Evolutionary conservation across 2,113 vertebrate genomes (phyloP).

Genomic region (Labeo rohita): DNA sequence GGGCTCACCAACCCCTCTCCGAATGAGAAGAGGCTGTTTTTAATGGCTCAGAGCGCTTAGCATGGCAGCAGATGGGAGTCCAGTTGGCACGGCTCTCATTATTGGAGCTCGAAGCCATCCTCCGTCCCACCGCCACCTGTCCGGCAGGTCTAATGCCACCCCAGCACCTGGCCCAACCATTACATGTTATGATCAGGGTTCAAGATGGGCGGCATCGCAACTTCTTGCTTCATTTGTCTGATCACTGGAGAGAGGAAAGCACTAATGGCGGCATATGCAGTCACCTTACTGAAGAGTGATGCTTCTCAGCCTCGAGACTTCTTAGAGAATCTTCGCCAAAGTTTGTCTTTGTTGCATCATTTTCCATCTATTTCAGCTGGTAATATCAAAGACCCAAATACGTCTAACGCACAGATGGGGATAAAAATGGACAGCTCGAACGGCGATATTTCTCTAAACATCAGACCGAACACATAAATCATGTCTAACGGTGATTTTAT

Average conservation of each 20-base stretch:
- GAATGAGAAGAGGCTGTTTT: constrained; percentile 67
- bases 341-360: constrained; percentile 35
- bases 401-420: constrained; percentile 4
- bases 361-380: not conserved
- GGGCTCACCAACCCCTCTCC: constrained; percentile 54
- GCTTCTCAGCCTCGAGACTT: constrained; percentile 5
- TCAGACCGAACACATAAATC: constrained; percentile 48
- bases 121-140: constrained; percentile 72
- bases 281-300: constrained; percentile 46
- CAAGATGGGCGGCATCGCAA: constrained; percentile 67
- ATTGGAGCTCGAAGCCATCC: constrained; percentile 69
- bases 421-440: constrained; percentile 2
- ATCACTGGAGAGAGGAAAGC: constrained; percentile 51
- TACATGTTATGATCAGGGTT: constrained; percentile 73
- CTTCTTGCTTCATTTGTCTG: constrained; percentile 63
- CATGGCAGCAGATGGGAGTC: constrained; percentile 75
- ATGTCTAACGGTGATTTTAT: constrained; percentile 54
- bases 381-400: constrained; percentile 24
- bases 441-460: not conserved
- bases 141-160: constrained; percentile 74
- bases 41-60: constrained; percentile 73
- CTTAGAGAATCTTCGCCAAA: constrained; percentile 5
- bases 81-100: constrained; percentile 74
- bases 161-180: constrained; percentile 72
- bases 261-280: constrained; percentile 57